These are phyloP conservation scores for Oncorhynchus mykiss DNA, from an alignment of 2,113 vertebrate genomes.

Conservation along the genomic window DNA sequence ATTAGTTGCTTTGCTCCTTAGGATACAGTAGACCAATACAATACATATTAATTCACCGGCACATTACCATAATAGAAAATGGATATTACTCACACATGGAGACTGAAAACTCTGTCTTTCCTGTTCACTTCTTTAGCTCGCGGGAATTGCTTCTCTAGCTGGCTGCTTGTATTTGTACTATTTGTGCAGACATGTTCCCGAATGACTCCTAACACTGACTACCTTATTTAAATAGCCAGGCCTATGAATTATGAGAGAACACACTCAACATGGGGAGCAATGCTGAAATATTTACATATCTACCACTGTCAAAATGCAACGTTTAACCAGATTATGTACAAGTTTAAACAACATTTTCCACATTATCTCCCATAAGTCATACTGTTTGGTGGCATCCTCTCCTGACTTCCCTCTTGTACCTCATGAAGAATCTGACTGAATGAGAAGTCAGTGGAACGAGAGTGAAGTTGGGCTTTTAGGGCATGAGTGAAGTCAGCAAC, in stretches of 20 bases:
- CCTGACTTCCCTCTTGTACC: neutral
- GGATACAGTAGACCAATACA: neutral
- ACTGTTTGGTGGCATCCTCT: too few relatives aligned
- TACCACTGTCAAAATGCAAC: neutral
- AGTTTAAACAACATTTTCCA: neutral
- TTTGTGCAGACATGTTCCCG: neutral
- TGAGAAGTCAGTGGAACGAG: neutral
- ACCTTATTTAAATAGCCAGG: neutral
- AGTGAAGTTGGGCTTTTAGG: neutral
- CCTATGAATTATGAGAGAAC: neutral
- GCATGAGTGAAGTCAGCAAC: too few relatives aligned
- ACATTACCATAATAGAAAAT: slow-evolving; percentile 29
- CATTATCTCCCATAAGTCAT: too few relatives aligned
- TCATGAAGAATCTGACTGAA: neutral
- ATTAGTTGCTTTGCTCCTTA: slow-evolving; percentile 19
- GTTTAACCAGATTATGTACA: neutral
- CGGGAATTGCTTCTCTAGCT: slow-evolving; percentile 5
- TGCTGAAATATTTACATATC: neutral
- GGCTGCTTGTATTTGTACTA: neutral
- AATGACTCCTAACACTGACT: slow-evolving; percentile 3
- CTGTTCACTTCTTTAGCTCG: slow-evolving; percentile 1
- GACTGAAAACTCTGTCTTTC: neutral
- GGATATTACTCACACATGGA: neutral
- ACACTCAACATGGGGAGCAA: neutral
- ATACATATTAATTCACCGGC: neutral